Base-by-base conservation (phyloP, 2,797 vertebrate species). In the Sardinella longiceps region DNA sequence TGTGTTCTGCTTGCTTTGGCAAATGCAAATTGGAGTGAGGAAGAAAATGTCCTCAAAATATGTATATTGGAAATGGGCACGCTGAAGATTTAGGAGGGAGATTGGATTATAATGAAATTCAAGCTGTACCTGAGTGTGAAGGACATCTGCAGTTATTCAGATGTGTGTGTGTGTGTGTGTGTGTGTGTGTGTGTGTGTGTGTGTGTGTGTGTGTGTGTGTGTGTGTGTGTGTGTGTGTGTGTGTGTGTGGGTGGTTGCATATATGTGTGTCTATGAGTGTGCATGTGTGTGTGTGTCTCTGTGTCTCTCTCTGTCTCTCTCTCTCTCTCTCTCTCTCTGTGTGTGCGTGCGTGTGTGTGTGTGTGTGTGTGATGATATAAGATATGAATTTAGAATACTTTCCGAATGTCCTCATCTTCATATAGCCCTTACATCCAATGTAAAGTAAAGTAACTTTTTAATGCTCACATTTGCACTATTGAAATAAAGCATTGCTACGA, bases 21-120 rank as follows among this genome's bases (percentile, higher is more conserved):
- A 77, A 77, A 77, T 77, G 70, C 70, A 77, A 77, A 77, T 77
- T 10, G 6, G 70, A 77, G 33, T 15, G 18, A 39, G 28, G 30
- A 30, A 14, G 37, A 37, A 39, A 43, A 37, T 43, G 18, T 77
- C 15, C 20, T 77, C 5, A 1, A 30, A 23, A 77, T 77, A 77
- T 77, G 33, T 43, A 7, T 37, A 39, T 77, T 23, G 14, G 37
- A 77, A 77, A 37, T 43, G 20, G 37, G 18, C 33, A 77, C 70
- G 20, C 39, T 39, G 33, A 18, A 77, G 70, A 30, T 37, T 77
- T n/a, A n/a, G 56, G 56, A 58, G 56, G 0, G 10, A 9, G 23
- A 9, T 5, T n/a, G 23, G 23, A n/a, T 58, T 10, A n/a, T 25
- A 58, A 58, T 58, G n/a, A 58, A 66, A 10, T 66, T 28, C 25